phyloP scores from a whole-genome alignment of 1,140 invertebrate genomes.

The Hylaeus anthracinus region DNA sequence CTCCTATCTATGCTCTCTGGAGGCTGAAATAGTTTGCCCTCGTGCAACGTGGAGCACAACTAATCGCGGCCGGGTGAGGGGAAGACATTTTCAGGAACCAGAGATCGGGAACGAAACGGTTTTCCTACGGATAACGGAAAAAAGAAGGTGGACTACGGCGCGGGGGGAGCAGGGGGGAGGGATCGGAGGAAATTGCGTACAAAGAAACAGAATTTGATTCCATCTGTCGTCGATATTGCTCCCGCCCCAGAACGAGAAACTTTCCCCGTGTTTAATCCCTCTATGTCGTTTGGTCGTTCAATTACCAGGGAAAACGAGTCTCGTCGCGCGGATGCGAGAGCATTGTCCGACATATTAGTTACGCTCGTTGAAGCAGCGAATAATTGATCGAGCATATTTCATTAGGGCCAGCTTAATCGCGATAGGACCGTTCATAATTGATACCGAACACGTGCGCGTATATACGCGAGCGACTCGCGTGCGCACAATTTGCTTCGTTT shows the following conservation, averaged over 20 bases:
- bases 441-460: slow-evolving; percentile 50
- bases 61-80: background rate
- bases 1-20: background rate
- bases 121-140: background rate
- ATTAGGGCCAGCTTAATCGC: slow-evolving; percentile 69
- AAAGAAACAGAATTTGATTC: slow-evolving; percentile 35
- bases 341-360: slow-evolving; percentile 63
- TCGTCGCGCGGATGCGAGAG: slow-evolving; percentile 8
- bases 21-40: background rate
- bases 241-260: background rate
- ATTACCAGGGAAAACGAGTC: slow-evolving; percentile 35
- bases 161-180: no score
- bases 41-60: background rate
- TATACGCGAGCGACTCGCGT: slow-evolving; percentile 20
- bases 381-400: slow-evolving; percentile 71
- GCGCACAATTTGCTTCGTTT: background rate
- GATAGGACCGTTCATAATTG: slow-evolving; percentile 67
- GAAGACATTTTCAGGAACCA: background rate
- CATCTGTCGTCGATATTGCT: slow-evolving; percentile 27
- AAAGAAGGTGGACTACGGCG: no score
- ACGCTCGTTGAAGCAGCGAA: slow-evolving; percentile 69
- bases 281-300: background rate
- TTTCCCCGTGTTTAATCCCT: background rate
- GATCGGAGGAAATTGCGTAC: slow-evolving; percentile 1
- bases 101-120: background rate